These are phyloP conservation scores for Lepidothrix coronata DNA, from an alignment of 2,113 vertebrate species.

Conservation along the genomic window DNA sequence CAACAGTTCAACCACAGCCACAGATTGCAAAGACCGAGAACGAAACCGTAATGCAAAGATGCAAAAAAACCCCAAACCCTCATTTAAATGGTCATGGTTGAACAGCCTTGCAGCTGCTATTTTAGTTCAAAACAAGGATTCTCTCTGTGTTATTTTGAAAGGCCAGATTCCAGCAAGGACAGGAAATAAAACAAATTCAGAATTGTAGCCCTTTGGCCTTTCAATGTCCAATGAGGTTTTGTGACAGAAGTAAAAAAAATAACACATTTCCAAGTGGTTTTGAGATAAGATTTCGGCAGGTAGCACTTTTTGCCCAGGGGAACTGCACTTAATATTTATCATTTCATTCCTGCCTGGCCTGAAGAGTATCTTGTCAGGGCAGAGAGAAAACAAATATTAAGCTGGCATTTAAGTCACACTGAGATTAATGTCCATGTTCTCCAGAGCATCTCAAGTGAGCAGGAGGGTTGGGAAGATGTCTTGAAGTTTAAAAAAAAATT, in stretches of 20 bases:
- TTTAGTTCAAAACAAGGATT: not conserved
- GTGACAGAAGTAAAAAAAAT: not conserved
- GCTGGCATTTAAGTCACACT: not conserved
- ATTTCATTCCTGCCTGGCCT: not conserved
- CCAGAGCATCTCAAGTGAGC: not conserved
- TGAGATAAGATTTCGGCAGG: not conserved
- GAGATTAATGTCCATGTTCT: not conserved
- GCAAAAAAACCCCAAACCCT: not conserved
- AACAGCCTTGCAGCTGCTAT: not conserved
- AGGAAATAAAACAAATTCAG: not conserved
- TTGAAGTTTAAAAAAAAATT: not conserved
- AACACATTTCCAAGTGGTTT: not conserved
- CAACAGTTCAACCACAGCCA: not conserved
- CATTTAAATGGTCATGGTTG: not conserved
- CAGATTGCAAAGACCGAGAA: not conserved
- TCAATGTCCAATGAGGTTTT: accelerated
- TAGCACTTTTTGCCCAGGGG: not conserved
- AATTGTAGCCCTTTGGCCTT: not conserved
- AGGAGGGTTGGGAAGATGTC: not conserved
- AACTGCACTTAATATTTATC: not conserved
- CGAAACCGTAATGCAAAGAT: not conserved
- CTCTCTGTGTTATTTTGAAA: not conserved
- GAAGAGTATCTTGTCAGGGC: not conserved
- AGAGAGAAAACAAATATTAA: not conserved
- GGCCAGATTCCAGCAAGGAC: not conserved